Base-by-base conservation (phyloP, 2,888 invertebrate genomes). In the Meghimatium bilineatum region DNA sequence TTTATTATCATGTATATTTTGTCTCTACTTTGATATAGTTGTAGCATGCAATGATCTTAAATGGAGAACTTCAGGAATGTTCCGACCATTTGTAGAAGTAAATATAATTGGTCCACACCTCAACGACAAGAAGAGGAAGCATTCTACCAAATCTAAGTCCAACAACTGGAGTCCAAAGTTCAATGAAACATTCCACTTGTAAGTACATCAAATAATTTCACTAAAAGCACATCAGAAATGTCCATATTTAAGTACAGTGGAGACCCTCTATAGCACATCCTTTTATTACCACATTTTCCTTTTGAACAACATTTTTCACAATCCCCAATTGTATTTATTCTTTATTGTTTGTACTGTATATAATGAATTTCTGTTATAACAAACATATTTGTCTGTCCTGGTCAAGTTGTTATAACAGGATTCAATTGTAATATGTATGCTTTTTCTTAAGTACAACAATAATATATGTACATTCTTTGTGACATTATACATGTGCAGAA, bases 161-260 rank as follows among this genome's bases (percentile, higher is more conserved):
- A 98, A 98, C 94, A 98, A 98, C 94, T 98, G 98, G 98, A 98
- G 99, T 86, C 99, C 99, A 0, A 99, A 99, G 94, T 99, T 97
- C 95, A 99, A 99, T 94, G 99, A 99, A 94, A 98, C 98, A 44
- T 99, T 99, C 95, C 97, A 98, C 93, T 99, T 99, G 99, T 99
- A 95, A 97, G 98, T 96, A 89, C 3, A 63, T 8, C 5, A 20
- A 36, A 23, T 3, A 5, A 36, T 69, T 32, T 17, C 36, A 36
- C 29, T 32, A 5, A 20, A 99, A 99, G 94, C 99, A 97, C 95
- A 99, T 99, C 94, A 99, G 99, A 94, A 98, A 98, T 44, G 99
- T 99, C 95, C 97, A 98, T 93, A 99, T 99, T 99, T 99, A 95
- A 97, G 98, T 96, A 89, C 3, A 69, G 17, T 38, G 56, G 6